These are phyloP conservation scores for Psilopogon haemacephalus DNA, from an alignment of 2,113 vertebrate genomes.

Conservation along the genomic window DNA sequence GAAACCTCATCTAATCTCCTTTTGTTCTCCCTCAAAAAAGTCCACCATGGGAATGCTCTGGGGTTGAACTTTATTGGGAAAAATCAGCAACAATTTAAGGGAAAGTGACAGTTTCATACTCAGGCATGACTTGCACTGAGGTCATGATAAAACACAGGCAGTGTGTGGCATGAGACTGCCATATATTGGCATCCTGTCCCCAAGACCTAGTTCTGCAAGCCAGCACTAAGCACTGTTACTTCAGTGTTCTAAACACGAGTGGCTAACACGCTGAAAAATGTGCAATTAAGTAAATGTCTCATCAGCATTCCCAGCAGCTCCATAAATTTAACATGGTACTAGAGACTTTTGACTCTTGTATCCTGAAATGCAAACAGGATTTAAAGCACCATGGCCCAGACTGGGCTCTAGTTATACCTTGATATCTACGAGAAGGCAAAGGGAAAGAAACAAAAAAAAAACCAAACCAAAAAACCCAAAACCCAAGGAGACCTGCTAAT, in stretches of 20 bases:
- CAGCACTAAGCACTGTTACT: accelerated
- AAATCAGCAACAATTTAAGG: neutral
- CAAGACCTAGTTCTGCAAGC: neutral
- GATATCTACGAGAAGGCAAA: neutral
- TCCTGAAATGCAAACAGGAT: neutral
- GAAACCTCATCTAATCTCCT: neutral
- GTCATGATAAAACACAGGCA: neutral
- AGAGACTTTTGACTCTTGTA: neutral
- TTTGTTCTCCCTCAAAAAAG: neutral
- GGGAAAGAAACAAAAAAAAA: neutral
- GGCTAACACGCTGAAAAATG: too few species aligned
- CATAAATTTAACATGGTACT: neutral
- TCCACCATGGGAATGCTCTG: neutral
- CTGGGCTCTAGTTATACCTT: neutral
- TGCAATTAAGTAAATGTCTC: too few species aligned
- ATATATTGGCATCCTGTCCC: neutral
- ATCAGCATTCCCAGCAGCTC: neutral
- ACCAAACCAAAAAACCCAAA: too few species aligned
- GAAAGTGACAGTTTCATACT: neutral
- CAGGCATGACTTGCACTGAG: neutral
- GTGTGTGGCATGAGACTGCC: accelerated
- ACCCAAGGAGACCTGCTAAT: neutral
- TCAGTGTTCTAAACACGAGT: too few species aligned
- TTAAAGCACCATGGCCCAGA: neutral
- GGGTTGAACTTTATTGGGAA: neutral